Percentiles rank a stretch among this genome's conserved stretches.
Evolutionary conservation across 2,797 vertebrate species (phyloP).

Genomic region (Streptopelia turtur): DNA sequence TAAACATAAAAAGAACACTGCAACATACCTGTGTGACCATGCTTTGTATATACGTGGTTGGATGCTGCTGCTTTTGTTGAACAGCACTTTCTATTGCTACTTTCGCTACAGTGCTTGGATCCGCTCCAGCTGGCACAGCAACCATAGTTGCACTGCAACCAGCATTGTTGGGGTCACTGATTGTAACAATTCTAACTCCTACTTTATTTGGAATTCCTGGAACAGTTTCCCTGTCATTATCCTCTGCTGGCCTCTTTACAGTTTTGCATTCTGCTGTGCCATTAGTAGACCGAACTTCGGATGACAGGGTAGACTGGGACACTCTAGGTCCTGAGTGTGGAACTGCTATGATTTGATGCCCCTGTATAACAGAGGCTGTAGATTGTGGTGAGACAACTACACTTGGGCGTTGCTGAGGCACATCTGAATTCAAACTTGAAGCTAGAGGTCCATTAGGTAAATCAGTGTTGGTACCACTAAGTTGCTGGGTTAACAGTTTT

Average conservation of each 20-base stretch:
- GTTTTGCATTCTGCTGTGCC: constrained; percentile 90
- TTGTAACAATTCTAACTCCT: constrained; percentile 98
- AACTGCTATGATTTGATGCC: constrained; percentile 85
- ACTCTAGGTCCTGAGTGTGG: constrained; percentile 82
- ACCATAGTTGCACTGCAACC: constrained; percentile 98
- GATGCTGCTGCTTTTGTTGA: constrained; percentile 94
- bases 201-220: constrained; percentile 97
- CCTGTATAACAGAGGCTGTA: constrained; percentile 85
- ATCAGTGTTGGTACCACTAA: constrained; percentile 85
- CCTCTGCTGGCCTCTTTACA: constrained; percentile 93
- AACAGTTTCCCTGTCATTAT: constrained; percentile 84
- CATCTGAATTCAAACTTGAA: constrained; percentile 87
- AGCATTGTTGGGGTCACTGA: constrained; percentile 98
- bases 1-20: constrained; percentile 24
- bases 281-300: constrained; percentile 86
- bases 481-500: constrained; percentile 82
- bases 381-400: constrained; percentile 88
- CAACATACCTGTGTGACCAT: constrained; percentile 85
- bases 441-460: constrained; percentile 93
- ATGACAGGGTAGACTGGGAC: constrained; percentile 78
- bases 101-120: constrained; percentile 99
- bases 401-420: constrained; percentile 89
- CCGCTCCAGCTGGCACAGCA: constrained; percentile 95
- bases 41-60: constrained; percentile 85
- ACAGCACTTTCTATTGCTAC: constrained; percentile 99